These are phyloP conservation scores for Phoenicopterus ruber DNA, from an alignment of 2,113 vertebrate genomes.

Conservation along the genomic window DNA sequence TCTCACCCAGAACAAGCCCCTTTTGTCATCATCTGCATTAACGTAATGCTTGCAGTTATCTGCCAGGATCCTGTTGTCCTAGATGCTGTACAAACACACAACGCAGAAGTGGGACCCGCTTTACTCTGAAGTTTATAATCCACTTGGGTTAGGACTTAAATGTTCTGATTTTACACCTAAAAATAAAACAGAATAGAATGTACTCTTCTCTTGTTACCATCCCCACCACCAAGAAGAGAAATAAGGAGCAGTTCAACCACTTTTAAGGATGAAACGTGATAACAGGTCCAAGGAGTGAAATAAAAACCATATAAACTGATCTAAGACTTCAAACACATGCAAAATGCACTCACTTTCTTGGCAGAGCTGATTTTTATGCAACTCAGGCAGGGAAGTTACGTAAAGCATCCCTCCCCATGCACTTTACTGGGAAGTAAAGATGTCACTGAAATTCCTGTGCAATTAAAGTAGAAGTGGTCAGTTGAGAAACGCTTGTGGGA, in stretches of 20 bases:
- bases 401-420: neutral
- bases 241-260: neutral
- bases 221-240: neutral
- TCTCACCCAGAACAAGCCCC: neutral
- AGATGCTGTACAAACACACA: neutral
- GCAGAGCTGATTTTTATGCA: neutral
- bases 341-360: neutral
- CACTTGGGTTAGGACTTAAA: neutral
- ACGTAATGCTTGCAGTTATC: neutral
- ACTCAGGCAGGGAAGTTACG: neutral
- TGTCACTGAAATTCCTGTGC: neutral
- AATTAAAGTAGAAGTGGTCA: neutral
- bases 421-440: conserved; percentile 19
- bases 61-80: neutral
- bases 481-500: neutral
- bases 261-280: conserved; percentile 10
- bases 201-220: conserved; percentile 14
- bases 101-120: neutral
- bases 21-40: neutral
- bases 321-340: neutral
- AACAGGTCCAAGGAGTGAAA: neutral
- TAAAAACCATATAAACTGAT: neutral
- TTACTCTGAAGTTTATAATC: neutral
- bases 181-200: conserved; percentile 62
- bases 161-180: conserved; percentile 38